Conservation (phyloP, 2,888 invertebrate species). For the Phasia obesa region DNA sequence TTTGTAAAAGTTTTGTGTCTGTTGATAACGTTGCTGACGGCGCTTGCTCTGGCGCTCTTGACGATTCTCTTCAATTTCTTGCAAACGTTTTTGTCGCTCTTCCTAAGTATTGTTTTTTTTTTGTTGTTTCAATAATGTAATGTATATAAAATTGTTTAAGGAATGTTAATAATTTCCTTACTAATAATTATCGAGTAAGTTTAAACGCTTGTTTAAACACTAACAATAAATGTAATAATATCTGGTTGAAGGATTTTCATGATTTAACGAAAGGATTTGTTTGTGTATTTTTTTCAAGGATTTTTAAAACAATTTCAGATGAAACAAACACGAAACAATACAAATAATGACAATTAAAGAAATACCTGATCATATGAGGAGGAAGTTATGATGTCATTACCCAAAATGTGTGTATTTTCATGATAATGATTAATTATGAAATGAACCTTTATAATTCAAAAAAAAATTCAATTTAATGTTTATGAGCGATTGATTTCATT, state of each 20-base stretch:
- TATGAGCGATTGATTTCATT: conserved; percentile 40
- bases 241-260: neutral
- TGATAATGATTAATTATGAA: conserved; percentile 76
- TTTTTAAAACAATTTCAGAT: conserved; percentile 24
- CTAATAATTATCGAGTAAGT: conserved; percentile 19
- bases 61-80: conserved; percentile 88
- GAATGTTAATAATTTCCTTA: too few relatives aligned
- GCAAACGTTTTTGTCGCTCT: conserved; percentile 88
- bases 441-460: conserved; percentile 76
- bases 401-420: conserved; percentile 76
- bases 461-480: conserved; percentile 52
- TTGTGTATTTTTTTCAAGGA: neutral
- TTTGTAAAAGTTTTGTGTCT: conserved; percentile 91
- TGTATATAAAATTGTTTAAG: conserved; percentile 52
- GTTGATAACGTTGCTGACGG: conserved; percentile 88
- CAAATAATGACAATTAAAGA: conserved; percentile 40
- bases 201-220: conserved; percentile 36
- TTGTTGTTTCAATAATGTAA: conserved; percentile 25
- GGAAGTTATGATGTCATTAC: conserved; percentile 72
- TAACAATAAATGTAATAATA: conserved; percentile 41
- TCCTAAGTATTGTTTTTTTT: too few relatives aligned
- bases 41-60: conserved; percentile 86
- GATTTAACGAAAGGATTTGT: neutral
- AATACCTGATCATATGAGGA: conserved; percentile 71
- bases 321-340: conserved; percentile 40